These are phyloP conservation scores for Brachypalpus laphriformis DNA, from an alignment of 2,888 invertebrate genomes.

Conservation along the genomic window DNA sequence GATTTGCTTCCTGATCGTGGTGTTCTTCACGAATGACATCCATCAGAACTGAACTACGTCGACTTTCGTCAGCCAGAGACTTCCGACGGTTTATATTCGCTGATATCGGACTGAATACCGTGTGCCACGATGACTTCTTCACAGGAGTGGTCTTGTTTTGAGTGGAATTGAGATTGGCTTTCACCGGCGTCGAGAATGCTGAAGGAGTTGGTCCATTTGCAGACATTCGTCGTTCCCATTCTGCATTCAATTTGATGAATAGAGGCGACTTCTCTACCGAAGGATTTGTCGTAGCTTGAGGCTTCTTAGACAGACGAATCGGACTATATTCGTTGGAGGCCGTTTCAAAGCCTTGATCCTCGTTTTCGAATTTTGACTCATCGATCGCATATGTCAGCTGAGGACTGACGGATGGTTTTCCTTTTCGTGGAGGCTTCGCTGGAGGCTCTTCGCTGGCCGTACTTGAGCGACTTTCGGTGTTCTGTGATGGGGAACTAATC, in stretches of 20 bases:
- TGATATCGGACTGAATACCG: conserved; percentile 55
- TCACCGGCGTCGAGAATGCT: conserved; percentile 78
- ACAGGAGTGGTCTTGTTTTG: neutral
- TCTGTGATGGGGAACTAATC: conserved; percentile 78
- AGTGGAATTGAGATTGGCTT: conserved; percentile 39
- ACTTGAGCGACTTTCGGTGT: conserved; percentile 75
- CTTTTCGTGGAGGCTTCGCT: conserved; percentile 19
- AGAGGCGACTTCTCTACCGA: conserved; percentile 46
- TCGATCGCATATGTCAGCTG: conserved; percentile 18
- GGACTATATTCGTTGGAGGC: conserved; percentile 79
- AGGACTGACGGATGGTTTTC: neutral
- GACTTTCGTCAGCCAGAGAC: conserved; percentile 74
- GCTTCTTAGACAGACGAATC: conserved; percentile 54
- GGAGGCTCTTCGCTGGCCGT: conserved; percentile 30
- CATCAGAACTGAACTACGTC: conserved; percentile 79
- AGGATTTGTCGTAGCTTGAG: neutral
- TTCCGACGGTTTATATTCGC: conserved; percentile 17
- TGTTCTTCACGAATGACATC: conserved; percentile 80
- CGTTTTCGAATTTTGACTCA: conserved; percentile 46
- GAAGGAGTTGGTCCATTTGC: conserved; percentile 69
- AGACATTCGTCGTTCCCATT: conserved; percentile 30
- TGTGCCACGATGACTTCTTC: conserved; percentile 55
- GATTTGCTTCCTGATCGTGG: conserved; percentile 24
- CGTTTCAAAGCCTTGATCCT: conserved; percentile 81
- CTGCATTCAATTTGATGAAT: conserved; percentile 49